Percentiles rank a stretch among this genome's conserved stretches.
Conservation (phyloP, 2,888 invertebrate genomes). For the Epistrophe eligans region DNA sequence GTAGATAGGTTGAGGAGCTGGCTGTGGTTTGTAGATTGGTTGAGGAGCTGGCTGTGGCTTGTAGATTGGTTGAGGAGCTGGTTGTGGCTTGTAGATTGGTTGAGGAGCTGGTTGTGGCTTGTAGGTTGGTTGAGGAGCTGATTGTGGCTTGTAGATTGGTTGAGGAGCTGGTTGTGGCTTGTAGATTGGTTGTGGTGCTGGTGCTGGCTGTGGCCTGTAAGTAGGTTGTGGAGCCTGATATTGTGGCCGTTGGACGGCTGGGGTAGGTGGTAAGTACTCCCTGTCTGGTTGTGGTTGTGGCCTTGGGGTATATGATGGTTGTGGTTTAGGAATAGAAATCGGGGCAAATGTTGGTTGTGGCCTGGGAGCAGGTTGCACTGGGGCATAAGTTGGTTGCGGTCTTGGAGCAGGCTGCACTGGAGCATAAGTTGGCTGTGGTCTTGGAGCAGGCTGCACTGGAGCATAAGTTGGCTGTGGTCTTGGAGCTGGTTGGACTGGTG, state of each 20-base stretch:
- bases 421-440: conserved; percentile 1
- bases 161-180: conserved; percentile 10
- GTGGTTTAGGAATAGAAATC: neutral
- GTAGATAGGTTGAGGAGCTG: conserved; percentile 12
- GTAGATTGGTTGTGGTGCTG: neutral
- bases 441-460: neutral
- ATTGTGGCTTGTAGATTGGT: conserved; percentile 2
- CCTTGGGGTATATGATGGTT: conserved; percentile 23
- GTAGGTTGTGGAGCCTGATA: neutral
- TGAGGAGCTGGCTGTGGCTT: conserved; percentile 6
- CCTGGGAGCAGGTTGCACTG: neutral
- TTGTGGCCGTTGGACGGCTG: neutral
- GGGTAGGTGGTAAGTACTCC: conserved; percentile 6
- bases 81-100: conserved; percentile 19
- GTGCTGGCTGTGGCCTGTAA: conserved; percentile 5
- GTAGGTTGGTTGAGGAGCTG: conserved; percentile 1
- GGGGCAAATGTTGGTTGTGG: conserved; percentile 7
- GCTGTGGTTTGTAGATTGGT: conserved; percentile 2
- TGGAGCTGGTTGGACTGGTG: neutral
- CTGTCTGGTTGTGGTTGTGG: neutral
- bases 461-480: conserved; percentile 3
- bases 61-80: conserved; percentile 18
- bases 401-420: conserved; percentile 12
- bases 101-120: conserved; percentile 14
- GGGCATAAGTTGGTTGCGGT: conserved; percentile 15